These are phyloP conservation scores for Tribolium freemani DNA, from an alignment of 2,888 invertebrate genomes.

Conservation along the genomic window DNA sequence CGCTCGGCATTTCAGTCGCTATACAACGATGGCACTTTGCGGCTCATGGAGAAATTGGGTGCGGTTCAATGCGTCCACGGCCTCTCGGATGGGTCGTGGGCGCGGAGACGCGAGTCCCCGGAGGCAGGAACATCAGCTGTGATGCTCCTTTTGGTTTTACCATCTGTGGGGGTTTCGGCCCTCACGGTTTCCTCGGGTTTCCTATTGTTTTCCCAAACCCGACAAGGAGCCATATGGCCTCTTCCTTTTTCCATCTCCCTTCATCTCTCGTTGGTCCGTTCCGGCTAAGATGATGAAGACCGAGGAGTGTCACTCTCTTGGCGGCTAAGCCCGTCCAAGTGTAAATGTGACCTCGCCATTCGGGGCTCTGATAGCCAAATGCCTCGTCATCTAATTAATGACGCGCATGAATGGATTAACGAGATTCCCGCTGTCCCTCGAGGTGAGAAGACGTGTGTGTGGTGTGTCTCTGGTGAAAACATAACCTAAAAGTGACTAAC, in stretches of 20 bases:
- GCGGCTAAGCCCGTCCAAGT: too few relatives aligned
- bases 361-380: too few relatives aligned
- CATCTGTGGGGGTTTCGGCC: background rate
- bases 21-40: background rate
- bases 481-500: too few relatives aligned
- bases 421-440: too few relatives aligned
- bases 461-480: too few relatives aligned
- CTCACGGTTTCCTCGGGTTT: background rate
- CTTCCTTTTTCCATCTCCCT: background rate
- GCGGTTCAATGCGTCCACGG: background rate
- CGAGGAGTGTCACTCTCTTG: background rate
- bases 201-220: too few relatives aligned
- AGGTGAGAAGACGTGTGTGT: too few relatives aligned
- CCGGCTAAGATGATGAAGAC: background rate
- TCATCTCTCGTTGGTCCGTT: background rate
- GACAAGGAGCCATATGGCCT: background rate
- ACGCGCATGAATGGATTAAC: too few relatives aligned
- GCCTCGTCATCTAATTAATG: too few relatives aligned
- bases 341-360: too few relatives aligned
- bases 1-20: background rate
- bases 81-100: slow-evolving; percentile 1
- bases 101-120: background rate
- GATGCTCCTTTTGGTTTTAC: background rate
- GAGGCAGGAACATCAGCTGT: background rate
- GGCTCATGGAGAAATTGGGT: slow-evolving; percentile 2